These are phyloP conservation scores for Halictus rubicundus DNA, from an alignment of 1,140 invertebrate genomes.

Conservation along the genomic window DNA sequence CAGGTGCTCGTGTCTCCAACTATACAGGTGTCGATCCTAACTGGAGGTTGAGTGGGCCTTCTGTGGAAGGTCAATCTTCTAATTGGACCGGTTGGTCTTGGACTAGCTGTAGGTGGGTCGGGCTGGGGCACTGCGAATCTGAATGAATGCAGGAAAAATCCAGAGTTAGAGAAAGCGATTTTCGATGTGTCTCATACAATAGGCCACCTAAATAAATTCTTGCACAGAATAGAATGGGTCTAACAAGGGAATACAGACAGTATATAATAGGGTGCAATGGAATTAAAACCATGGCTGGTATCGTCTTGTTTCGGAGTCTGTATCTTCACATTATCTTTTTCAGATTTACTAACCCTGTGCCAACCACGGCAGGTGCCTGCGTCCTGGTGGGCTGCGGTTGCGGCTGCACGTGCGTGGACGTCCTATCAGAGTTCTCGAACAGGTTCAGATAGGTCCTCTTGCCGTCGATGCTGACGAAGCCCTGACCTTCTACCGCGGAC, in stretches of 20 bases:
- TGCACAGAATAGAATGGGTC: too few relatives aligned
- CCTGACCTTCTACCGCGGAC: conserved; percentile 87
- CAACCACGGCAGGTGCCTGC: conserved; percentile 69
- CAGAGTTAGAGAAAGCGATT: too few relatives aligned
- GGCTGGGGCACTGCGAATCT: conserved; percentile 75
- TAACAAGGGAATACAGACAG: too few relatives aligned
- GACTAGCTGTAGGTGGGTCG: conserved; percentile 59
- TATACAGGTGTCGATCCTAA: conserved; percentile 95
- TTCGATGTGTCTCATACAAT: too few relatives aligned
- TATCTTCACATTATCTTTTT: too few relatives aligned
- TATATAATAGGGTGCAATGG: too few relatives aligned
- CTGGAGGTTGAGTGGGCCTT: conserved; percentile 84
- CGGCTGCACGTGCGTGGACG: conserved; percentile 61
- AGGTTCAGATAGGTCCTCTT: conserved; percentile 93
- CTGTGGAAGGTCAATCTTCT: conserved; percentile 81
- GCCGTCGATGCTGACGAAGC: conserved; percentile 95
- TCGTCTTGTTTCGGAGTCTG: too few relatives aligned
- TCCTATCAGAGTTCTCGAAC: conserved; percentile 83
- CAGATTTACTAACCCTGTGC: conserved; percentile 82
- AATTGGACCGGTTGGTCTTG: conserved; percentile 59
- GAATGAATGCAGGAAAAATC: neutral
- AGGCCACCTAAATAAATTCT: too few relatives aligned
- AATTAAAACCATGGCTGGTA: too few relatives aligned
- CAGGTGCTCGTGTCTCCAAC: conserved; percentile 96
- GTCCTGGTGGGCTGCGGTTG: conserved; percentile 73